Conservation (phyloP, 2,888 invertebrate genomes). For the Platycnemis pennipes region DNA sequence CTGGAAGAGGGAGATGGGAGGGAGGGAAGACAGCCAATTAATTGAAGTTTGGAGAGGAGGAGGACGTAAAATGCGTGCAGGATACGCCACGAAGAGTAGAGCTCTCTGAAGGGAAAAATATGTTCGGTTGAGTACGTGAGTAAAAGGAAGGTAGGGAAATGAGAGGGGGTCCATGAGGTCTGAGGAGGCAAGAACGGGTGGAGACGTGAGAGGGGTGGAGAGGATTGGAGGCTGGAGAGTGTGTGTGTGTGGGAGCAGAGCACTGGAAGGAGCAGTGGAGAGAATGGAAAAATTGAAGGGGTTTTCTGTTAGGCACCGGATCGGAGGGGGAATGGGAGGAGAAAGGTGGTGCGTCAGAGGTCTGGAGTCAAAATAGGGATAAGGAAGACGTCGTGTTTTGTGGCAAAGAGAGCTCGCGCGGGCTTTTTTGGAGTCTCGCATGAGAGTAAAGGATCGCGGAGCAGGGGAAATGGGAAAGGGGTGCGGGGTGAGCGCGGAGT, state of each 20-base stretch:
- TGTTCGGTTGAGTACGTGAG: too few relatives aligned
- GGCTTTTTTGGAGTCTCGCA: neutral
- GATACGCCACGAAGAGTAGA: neutral
- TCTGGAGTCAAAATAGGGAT: neutral
- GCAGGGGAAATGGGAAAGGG: neutral
- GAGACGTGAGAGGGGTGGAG: neutral
- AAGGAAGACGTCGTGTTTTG: constrained; percentile 28
- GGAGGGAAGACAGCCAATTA: neutral
- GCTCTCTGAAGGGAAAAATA: too few relatives aligned
- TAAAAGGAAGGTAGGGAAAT: too few relatives aligned
- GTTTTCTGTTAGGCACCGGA: neutral
- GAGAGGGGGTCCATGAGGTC: too few relatives aligned
- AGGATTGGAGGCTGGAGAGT: neutral
- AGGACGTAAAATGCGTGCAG: neutral
- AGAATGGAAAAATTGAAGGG: constrained; percentile 32
- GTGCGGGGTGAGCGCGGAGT: neutral
- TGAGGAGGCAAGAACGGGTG: too few relatives aligned
- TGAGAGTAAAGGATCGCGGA: neutral
- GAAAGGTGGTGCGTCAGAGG: neutral
- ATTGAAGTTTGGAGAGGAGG: neutral
- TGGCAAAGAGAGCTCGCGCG: neutral
- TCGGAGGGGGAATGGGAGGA: neutral
- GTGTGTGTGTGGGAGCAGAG: neutral
- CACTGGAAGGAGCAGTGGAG: neutral
- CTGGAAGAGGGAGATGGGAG: neutral